These are phyloP conservation scores for Hirtodrosophila alboralis DNA, from an alignment of 2,888 invertebrate species.

Conservation along the genomic window DNA sequence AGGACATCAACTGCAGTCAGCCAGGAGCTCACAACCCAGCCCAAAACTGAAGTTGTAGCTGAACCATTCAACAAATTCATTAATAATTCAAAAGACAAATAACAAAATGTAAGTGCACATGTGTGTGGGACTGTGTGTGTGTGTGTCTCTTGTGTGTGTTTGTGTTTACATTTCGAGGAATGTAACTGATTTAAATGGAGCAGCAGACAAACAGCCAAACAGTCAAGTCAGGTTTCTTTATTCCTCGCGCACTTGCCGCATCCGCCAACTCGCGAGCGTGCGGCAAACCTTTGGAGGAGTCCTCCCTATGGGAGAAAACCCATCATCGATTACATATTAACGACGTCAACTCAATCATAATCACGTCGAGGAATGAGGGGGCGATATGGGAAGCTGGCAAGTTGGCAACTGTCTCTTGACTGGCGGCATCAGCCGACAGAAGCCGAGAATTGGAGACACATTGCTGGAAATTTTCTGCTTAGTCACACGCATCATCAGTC, in stretches of 20 bases:
- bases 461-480: conserved; percentile 58
- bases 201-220: conserved; percentile 40
- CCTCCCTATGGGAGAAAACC: conserved; percentile 2
- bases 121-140: conserved; percentile 2
- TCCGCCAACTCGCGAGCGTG: conserved; percentile 16
- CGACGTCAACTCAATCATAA: conserved; percentile 80
- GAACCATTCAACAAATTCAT: conserved; percentile 72
- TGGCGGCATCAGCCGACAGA: conserved; percentile 19
- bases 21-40: neutral
- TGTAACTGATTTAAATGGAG: conserved; percentile 73
- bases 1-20: conserved; percentile 21
- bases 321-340: conserved; percentile 73
- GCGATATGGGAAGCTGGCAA: neutral
- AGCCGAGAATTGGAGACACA: conserved; percentile 23
- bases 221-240: too few relatives aligned
- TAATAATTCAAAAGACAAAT: conserved; percentile 83
- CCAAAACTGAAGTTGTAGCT: neutral
- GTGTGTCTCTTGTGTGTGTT: conserved; percentile 21
- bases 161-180: conserved; percentile 51
- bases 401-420: conserved; percentile 20
- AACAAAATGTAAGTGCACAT: conserved; percentile 50
- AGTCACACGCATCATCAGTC: conserved; percentile 63
- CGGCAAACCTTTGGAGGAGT: neutral
- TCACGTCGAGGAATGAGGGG: conserved; percentile 24
- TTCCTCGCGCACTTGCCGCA: neutral